phyloP scores from a whole-genome alignment of 2,113 vertebrate species.

The Tychaedon coryphoeus region DNA sequence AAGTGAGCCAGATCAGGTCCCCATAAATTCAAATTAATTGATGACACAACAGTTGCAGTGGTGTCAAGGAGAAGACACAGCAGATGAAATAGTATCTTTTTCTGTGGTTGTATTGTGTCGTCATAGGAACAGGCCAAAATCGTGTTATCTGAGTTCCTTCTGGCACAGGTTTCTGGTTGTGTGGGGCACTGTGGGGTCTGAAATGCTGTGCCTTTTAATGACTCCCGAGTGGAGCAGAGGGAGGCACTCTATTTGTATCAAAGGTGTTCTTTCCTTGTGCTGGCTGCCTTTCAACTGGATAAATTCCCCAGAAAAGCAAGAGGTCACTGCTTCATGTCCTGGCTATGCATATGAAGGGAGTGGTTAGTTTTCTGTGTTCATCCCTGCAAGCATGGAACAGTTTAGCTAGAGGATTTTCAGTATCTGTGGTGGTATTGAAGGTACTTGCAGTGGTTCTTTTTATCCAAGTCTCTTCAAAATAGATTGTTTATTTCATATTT shows the following conservation, averaged over 20 bases:
- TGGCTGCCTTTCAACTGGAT: not conserved
- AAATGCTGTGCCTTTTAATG: not conserved
- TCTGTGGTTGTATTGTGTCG: not conserved
- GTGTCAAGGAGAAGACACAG: not conserved
- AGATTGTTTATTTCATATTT: not conserved
- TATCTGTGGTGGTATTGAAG: not conserved
- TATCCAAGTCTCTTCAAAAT: not conserved
- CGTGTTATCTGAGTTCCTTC: not conserved
- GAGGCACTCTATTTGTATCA: not conserved
- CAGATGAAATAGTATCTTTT: not conserved
- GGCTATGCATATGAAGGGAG: fast-evolving
- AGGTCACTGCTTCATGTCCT: not conserved
- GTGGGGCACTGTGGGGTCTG: not conserved
- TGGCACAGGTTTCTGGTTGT: not conserved
- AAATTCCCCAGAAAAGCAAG: not conserved
- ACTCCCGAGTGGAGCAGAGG: not conserved
- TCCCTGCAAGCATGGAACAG: not conserved
- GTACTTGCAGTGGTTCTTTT: not conserved
- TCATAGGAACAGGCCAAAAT: not conserved
- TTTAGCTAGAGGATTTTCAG: not conserved
- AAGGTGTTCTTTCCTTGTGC: not conserved
- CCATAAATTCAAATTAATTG: not conserved
- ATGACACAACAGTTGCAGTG: not conserved
- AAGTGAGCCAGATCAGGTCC: not conserved
- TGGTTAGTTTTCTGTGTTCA: not conserved